These are phyloP conservation scores for Callyntrura sp. DNA, from an alignment of 2,888 invertebrate species.

Conservation along the genomic window DNA sequence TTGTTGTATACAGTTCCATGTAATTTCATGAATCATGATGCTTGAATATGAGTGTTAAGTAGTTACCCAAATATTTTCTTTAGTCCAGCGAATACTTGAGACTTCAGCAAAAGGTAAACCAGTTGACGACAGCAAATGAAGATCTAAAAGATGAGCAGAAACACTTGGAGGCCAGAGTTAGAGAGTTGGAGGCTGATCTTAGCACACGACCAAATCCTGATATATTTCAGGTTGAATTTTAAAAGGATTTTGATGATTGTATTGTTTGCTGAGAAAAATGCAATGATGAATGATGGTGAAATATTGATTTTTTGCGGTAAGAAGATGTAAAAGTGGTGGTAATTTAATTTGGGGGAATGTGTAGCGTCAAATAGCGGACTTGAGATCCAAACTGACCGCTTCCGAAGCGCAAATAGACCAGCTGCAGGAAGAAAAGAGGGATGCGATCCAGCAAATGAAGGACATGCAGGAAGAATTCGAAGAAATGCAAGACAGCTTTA, in stretches of 20 bases:
- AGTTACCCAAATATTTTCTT: neutral
- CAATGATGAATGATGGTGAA: neutral
- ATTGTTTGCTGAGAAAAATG: neutral
- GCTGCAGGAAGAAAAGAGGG: conserved; percentile 98
- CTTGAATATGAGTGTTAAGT: too few species aligned
- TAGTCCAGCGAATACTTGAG: conserved; percentile 87
- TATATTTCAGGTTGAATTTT: conserved; percentile 80
- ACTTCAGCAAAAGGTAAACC: conserved; percentile 94
- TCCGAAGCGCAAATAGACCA: conserved; percentile 97
- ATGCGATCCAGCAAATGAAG: conserved; percentile 95
- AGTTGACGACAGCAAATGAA: conserved; percentile 89
- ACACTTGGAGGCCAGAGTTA: conserved; percentile 89
- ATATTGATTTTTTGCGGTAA: too few species aligned
- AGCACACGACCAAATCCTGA: conserved; percentile 85
- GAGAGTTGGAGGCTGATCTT: conserved; percentile 91
- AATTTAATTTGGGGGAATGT: conserved; percentile 36
- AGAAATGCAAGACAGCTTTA: conserved; percentile 98
- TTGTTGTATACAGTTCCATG: too few species aligned
- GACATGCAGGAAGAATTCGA: conserved; percentile 99
- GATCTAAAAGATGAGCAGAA: conserved; percentile 93
- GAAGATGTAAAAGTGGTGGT: neutral
- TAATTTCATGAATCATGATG: too few species aligned
- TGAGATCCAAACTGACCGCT: conserved; percentile 93
- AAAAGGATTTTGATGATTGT: neutral
- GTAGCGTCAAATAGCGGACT: conserved; percentile 89